Conservation (phyloP, 37 sponge, comb jelly and placozoan genomes). For the Spongilla lacustris region DNA sequence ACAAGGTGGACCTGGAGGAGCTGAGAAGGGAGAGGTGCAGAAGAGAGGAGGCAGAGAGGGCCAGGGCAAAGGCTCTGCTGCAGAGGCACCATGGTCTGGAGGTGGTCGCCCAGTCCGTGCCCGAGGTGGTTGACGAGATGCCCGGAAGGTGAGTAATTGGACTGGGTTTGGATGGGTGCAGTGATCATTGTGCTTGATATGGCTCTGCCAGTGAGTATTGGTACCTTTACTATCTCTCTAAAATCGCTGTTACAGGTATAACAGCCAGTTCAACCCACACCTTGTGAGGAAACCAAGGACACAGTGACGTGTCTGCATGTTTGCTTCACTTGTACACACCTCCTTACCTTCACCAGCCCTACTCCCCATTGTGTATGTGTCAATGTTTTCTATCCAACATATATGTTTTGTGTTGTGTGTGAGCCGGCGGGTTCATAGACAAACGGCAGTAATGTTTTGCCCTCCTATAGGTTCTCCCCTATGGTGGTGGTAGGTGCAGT, state of each 20-base stretch:
- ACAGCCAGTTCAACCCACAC: conserved; percentile 85
- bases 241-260: conserved; percentile 34
- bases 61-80: conserved; percentile 40
- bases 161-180: too few species aligned
- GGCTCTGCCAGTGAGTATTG: too few species aligned
- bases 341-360: neutral
- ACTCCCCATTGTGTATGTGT: neutral
- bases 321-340: neutral
- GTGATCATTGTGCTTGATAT: too few species aligned
- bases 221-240: neutral
- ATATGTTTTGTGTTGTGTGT: neutral
- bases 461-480: neutral
- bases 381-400: neutral
- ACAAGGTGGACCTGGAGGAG: conserved; percentile 36
- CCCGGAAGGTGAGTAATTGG: conserved; percentile 30
- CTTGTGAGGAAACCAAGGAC: conserved; percentile 54
- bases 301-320: neutral
- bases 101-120: neutral
- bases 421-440: neutral
- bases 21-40: conserved; percentile 66
- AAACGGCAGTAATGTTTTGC: neutral
- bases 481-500: neutral
- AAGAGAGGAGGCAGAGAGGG: conserved; percentile 73
- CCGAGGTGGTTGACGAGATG: conserved; percentile 26
- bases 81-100: conserved; percentile 27